A percentile compares a stretch with the other conserved stretches of the same genome.
Evolutionary conservation across 2,113 vertebrate species (phyloP).

Genomic region (Pomatostomus ruficeps): DNA sequence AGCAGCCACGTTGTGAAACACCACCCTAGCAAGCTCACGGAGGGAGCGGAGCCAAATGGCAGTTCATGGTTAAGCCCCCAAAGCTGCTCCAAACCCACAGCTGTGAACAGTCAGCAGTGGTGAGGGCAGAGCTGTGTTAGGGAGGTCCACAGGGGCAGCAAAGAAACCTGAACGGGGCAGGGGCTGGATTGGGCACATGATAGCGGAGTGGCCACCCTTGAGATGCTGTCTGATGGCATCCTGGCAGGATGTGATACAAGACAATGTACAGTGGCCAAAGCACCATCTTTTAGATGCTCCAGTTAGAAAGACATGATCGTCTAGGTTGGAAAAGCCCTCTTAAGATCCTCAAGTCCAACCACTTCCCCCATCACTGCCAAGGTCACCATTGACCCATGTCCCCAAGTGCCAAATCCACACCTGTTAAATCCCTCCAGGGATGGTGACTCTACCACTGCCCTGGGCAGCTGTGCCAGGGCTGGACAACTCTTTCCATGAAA

Average conservation of each 20-base stretch:
- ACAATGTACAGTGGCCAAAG: not conserved
- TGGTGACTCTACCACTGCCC: rapidly evolving
- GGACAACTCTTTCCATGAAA: rapidly evolving
- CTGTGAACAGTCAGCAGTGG: not conserved
- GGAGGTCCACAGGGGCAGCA: not conserved
- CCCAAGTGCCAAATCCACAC: rapidly evolving
- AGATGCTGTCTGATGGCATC: not conserved
- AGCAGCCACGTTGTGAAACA: rapidly evolving
- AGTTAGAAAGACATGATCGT: not conserved
- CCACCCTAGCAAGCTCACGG: not conserved
- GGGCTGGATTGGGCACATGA: not conserved
- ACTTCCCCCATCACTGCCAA: not conserved
- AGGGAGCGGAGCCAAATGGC: not conserved
- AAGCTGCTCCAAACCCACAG: not conserved
- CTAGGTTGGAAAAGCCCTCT: not conserved
- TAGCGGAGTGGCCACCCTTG: not conserved
- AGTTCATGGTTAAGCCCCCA: not conserved
- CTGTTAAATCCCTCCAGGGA: not conserved
- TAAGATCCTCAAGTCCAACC: not conserved
- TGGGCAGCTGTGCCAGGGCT: not conserved
- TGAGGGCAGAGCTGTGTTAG: rapidly evolving
- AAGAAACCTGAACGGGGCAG: rapidly evolving
- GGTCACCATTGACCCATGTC: rapidly evolving
- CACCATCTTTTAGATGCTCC: not conserved
- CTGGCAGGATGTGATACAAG: rapidly evolving